phyloP scores from a whole-genome alignment of 1,140 invertebrate genomes.

The Batillaria attramentaria region DNA sequence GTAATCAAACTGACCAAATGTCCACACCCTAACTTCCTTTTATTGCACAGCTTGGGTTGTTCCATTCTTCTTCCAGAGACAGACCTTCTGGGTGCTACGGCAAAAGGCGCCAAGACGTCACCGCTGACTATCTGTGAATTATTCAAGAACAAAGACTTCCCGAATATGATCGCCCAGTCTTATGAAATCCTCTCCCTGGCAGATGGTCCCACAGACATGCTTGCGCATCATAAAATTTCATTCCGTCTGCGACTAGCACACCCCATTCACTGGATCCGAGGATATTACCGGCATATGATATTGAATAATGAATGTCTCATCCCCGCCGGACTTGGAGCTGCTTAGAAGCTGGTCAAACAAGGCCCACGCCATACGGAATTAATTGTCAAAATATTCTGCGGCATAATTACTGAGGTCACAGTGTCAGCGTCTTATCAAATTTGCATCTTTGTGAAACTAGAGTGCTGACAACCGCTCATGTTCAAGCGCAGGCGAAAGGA shows the following conservation, averaged over 20 bases:
- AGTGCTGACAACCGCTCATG: neutral
- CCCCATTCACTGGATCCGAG: neutral
- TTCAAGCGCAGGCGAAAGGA: too few species aligned
- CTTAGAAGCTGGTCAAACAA: slow-evolving; percentile 26
- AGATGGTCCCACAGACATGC: slow-evolving; percentile 25
- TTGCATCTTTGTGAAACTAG: slow-evolving; percentile 10
- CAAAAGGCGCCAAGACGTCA: neutral
- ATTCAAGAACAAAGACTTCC: neutral
- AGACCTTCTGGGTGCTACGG: too few species aligned
- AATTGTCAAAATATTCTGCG: slow-evolving; percentile 14
- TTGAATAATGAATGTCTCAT: slow-evolving; percentile 5
- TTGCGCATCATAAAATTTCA: slow-evolving; percentile 19
- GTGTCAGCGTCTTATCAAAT: slow-evolving; percentile 3
- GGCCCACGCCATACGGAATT: neutral
- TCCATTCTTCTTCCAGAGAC: too few species aligned
- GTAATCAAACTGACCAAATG: too few species aligned
- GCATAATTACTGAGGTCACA: neutral
- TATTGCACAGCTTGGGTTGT: neutral
- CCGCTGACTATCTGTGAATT: neutral
- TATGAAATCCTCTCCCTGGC: neutral
- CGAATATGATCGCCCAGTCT: neutral
- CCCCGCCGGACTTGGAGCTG: neutral
- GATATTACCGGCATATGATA: slow-evolving; percentile 14
- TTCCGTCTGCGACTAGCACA: neutral
- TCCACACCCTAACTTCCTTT: neutral